These are phyloP conservation scores for Trissolcus basalis DNA, from an alignment of 1,140 invertebrate species.

Conservation along the genomic window DNA sequence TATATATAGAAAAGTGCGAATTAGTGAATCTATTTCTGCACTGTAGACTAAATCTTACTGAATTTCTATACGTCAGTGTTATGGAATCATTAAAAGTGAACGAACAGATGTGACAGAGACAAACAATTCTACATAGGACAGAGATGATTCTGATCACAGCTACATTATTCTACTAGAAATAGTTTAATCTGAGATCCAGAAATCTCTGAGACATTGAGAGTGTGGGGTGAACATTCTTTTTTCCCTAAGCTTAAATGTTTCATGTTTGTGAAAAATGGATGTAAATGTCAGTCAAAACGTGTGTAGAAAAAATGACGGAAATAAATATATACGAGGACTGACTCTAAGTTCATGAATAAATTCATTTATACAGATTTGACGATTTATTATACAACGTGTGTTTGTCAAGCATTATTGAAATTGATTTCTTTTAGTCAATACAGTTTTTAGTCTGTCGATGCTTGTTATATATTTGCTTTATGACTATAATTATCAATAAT, in stretches of 20 bases:
- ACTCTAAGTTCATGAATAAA: neutral
- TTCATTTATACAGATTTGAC: neutral
- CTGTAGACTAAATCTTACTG: conserved; percentile 37
- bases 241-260: too few relatives aligned
- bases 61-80: conserved; percentile 32
- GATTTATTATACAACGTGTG: too few relatives aligned
- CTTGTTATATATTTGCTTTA: too few relatives aligned
- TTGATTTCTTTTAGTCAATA: too few relatives aligned
- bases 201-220: conserved; percentile 28
- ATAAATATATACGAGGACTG: conserved; percentile 17
- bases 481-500: too few relatives aligned
- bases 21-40: conserved; percentile 31
- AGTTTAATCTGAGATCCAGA: conserved; percentile 49
- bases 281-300: conserved; percentile 48
- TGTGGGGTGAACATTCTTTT: conserved; percentile 21
- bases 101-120: neutral
- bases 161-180: conserved; percentile 66
- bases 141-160: conserved; percentile 67
- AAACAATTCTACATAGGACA: conserved; percentile 28
- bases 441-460: too few relatives aligned
- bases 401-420: too few relatives aligned
- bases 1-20: conserved; percentile 22
- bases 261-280: conserved; percentile 7
- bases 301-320: conserved; percentile 20
- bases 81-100: conserved; percentile 31